phyloP scores from a whole-genome alignment of 2,888 invertebrate species.

The Campoletis raptor region DNA sequence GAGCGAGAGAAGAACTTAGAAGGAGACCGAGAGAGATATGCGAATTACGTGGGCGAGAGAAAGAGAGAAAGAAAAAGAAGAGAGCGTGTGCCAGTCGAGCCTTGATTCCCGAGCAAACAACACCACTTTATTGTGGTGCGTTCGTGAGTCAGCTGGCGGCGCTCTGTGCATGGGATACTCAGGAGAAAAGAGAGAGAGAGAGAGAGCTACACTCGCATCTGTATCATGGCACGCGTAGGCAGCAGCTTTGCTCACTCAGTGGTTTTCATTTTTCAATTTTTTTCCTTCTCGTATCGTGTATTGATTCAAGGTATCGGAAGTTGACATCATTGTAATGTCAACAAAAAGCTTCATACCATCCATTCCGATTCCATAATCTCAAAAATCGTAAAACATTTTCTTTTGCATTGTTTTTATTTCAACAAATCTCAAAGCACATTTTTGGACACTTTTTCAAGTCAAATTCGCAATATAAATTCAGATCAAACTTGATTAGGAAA shows the following conservation, averaged over 20 bases:
- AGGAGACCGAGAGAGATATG: slow-evolving; percentile 45
- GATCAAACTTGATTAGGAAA: not conserved
- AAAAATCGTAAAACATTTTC: too few species aligned
- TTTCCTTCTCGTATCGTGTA: not conserved
- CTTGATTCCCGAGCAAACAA: slow-evolving; percentile 71
- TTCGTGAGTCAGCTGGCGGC: slow-evolving; percentile 76
- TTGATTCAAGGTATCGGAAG: not conserved
- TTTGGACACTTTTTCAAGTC: not conserved
- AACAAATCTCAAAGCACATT: not conserved
- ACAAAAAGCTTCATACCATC: not conserved
- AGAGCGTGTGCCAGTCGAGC: slow-evolving; percentile 69
- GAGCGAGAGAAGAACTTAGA: slow-evolving; percentile 48
- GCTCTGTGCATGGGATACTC: slow-evolving; percentile 46
- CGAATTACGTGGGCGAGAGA: slow-evolving; percentile 48
- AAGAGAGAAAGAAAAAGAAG: slow-evolving; percentile 64
- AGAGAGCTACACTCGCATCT: slow-evolving; percentile 37
- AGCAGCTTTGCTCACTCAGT: slow-evolving; percentile 55
- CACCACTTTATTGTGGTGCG: slow-evolving; percentile 49
- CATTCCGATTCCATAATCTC: not conserved
- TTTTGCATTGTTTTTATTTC: not conserved
- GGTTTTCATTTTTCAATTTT: slow-evolving; percentile 52
- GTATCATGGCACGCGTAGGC: slow-evolving; percentile 64
- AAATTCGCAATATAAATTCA: not conserved
- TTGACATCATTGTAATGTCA: not conserved
- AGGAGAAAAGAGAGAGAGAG: slow-evolving; percentile 20